Evolutionary conservation across 1,140 invertebrate genomes (phyloP), one percentile per base, ranked within the genome.

Genomic region (Pogonomyrmex californicus): DNA sequence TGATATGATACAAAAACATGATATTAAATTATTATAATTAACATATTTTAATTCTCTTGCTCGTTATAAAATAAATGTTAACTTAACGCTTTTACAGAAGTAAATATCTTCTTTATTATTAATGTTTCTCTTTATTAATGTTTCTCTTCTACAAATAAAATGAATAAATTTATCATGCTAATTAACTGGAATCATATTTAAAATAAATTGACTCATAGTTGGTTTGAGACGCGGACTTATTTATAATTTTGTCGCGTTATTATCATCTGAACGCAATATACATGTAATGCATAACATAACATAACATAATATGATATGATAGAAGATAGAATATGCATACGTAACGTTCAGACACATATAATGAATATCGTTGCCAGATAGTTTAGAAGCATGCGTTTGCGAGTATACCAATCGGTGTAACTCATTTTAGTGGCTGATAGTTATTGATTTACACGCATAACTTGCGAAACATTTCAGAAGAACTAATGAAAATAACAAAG

Each of bases 381-480:
- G 38, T 60, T 58, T 70, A 71, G 3, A 30, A 82, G 47, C 51
- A 51, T 30, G 38, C 44, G 66, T 51, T 23, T 58, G 30, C 49
- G 44, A 44, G 14, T 63, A 44, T 9, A 4, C 47, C 66, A 82
- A 82, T 82, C 73, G 47, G 75, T 60, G 47, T 85, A 85, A 85
- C 60, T 85, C 75, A 78, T 78, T 47, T 30, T 66, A 78, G 58
- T 77, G 56, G 58, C 47, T 66, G 47, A 85, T 78, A 41, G 65
- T 81, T 86, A 86, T 83, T 86, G 78, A 86, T 86, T 86, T 86
- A 75, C 36, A 83, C 47, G 58, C 36, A 23, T 83, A 83, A 86
- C 66, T 56, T 66, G 44, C 49, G 68, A 54, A 62, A 83, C 44
- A 83, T 10, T 56, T 44, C 1, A 38, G 17, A 41, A 23, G 36